Conservation (phyloP, 2,113 vertebrate species). For the Myiozetetes cayanensis region DNA sequence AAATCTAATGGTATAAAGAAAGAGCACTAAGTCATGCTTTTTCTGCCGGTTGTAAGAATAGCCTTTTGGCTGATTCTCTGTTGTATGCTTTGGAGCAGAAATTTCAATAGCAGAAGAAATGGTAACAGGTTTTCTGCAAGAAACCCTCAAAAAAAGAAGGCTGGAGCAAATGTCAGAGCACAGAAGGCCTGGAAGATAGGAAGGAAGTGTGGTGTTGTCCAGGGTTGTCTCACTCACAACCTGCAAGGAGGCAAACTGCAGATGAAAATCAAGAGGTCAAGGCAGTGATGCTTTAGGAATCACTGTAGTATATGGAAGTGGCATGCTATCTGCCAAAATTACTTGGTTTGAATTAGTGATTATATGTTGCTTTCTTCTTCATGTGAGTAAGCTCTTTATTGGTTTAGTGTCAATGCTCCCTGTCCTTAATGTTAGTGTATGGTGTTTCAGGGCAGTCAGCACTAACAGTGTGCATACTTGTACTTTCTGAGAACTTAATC, state of each 20-base stretch:
- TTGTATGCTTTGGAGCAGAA: not conserved
- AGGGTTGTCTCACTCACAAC: not conserved
- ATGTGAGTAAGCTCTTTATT: not conserved
- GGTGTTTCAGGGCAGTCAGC: not conserved
- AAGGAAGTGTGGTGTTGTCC: not conserved
- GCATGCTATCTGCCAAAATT: not conserved
- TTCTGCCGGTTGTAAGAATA: not conserved
- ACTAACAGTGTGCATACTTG: not conserved
- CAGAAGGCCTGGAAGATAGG: not conserved
- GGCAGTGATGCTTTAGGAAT: not conserved
- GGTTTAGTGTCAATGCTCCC: not conserved
- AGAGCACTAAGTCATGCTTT: not conserved
- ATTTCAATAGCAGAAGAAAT: not conserved
- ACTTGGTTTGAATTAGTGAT: not conserved
- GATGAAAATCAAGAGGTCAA: not conserved
- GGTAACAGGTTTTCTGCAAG: not conserved
- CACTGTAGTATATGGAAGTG: not conserved
- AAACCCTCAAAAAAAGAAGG: not conserved
- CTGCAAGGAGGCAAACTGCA: not conserved
- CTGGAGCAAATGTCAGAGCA: not conserved
- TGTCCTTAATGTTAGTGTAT: fast-evolving
- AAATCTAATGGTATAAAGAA: not conserved
- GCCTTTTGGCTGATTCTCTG: not conserved
- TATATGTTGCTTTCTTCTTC: not conserved
- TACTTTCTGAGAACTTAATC: not conserved